Base-by-base conservation (phyloP, 2,797 vertebrate genomes). In the Caiman crocodilus region DNA sequence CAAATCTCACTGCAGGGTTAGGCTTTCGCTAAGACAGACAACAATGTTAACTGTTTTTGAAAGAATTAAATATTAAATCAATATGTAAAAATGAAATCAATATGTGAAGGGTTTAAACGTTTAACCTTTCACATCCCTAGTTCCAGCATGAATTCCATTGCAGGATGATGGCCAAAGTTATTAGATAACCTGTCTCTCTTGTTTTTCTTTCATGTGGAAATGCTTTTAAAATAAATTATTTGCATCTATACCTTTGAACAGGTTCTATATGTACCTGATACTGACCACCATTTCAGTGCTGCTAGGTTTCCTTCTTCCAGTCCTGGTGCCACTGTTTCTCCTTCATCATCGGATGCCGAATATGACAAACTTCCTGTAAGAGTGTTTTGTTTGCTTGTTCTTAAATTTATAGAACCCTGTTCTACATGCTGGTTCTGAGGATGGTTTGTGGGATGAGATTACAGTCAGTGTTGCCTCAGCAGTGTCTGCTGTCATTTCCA, bases 301-400 rank as follows among this genome's bases (percentile, higher is more conserved):
- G 87, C 96, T 2, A 97, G 93, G 21, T 88, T 97, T 3, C 92
- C 95, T 1, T 97, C 97, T 57, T 95, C 94, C 77, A 97, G 97
- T 85, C 92, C 96, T 16, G 97, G 97, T 93, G 96, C 97, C 94
- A 95, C 97, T 1, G 82, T 97, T 79, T 98, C 98, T 94, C 98
- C 98, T 32, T 97, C 98, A 11, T 98, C 98, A 18, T 98, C 98
- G 60, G 98, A 98, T 97, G 98, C 98, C 1, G 98, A 98, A 79
- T 98, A 98, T 74, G 98, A 98, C 94, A 98, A 98, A 82, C 96
- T 98, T 74, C 98, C 97, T 85, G 98, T 98, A 97, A 96, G 98
- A 90, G 32, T n/a, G 5, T 2, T 23, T n/a, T 9, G 3, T 28
- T 90, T 60, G 5, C 32, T 83, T 50, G 4, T 5, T 71, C 59